Base-by-base conservation (phyloP, 2,113 vertebrate genomes). In the Pygoscelis antarcticus region DNA sequence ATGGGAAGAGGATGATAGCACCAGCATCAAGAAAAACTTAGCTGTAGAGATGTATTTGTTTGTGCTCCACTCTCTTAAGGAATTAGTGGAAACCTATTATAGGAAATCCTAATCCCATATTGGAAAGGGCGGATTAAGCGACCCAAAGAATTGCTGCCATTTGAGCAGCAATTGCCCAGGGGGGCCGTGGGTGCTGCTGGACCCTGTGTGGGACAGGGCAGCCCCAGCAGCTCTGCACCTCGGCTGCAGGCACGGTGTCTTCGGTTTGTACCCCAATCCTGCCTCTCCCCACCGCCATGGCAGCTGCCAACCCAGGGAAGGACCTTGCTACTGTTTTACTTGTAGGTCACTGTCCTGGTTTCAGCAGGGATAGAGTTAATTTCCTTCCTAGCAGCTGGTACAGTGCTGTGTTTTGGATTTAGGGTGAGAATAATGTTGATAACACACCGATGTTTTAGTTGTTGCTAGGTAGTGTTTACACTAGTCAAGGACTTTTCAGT, bases 1-100 rank as follows among this genome's bases (percentile, higher is more conserved):
- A 4, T 4, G 25, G 66, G 32, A 23, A 27, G 22, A 21, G 11
- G 30, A 9, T 26, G 23, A 29, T 7, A 51, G 83, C 29, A 15
- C 9, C 55, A 38, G 21, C 12, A 55, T 14, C 69, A 7, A 66
- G 30, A 23, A 60, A 54, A 70, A 42, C 47, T 64, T 27, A 76
- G 40, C 62, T 16, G 40, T 46, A 34, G 62, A 30, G 60, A 27
- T 46, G 27, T 13, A 16, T 82, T 66, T 82, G 78, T 90, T 96
- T 88, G 86, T 13, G 65, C 42, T 75, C n/a, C 10, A 1, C 16
- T 71, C 55, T 30, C 83, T 36, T 75, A 15, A 76, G 61, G 27
- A 96, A 92, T 85, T 79, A 92, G 66, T 22, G 18, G 91, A 90
- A 97, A 81, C 40, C 74, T 57, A 52, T 95, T 52, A 62, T 20